Evolutionary conservation across 92 coral and sea anemone genomes (phyloP).

Genomic region (Porites lobata): DNA sequence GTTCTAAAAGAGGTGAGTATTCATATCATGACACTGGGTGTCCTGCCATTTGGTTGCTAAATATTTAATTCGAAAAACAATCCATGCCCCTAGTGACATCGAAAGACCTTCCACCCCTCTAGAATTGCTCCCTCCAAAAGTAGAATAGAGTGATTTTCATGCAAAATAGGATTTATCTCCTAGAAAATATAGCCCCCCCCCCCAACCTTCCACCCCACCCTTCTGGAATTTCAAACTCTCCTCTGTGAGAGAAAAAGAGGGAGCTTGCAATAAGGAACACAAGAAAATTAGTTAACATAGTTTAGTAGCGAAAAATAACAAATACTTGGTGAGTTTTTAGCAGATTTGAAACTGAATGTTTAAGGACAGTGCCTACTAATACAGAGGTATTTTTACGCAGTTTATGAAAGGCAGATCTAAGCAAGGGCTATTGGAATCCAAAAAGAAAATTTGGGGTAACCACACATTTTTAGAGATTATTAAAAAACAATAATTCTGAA

Average conservation of each 20-base stretch:
- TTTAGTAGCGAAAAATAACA: not conserved
- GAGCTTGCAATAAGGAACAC: not conserved
- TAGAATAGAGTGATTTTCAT: constrained; percentile 14
- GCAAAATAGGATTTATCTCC: constrained; percentile 15
- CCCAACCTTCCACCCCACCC: not conserved
- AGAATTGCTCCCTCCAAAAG: constrained; percentile 18
- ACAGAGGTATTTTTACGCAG: no score
- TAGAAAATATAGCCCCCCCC: not conserved
- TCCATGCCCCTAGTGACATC: not conserved
- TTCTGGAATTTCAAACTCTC: constrained; percentile 3
- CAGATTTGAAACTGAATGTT: constrained; percentile 6
- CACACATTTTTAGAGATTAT: no score
- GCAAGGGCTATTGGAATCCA: no score
- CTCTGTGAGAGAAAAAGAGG: constrained; percentile 8
- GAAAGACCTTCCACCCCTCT: not conserved
- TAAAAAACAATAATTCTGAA: not conserved
- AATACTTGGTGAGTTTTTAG: constrained; percentile 4
- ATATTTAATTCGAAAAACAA: not conserved
- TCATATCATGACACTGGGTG: not conserved
- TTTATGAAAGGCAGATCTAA: no score
- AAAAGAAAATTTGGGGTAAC: no score
- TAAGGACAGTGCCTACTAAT: not conserved
- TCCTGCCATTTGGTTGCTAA: not conserved
- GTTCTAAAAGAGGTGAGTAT: not conserved
- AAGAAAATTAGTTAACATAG: constrained; percentile 5